Evolutionary conservation across 2,797 vertebrate genomes (phyloP).

Genomic region (Thripadectes ignobilis): DNA sequence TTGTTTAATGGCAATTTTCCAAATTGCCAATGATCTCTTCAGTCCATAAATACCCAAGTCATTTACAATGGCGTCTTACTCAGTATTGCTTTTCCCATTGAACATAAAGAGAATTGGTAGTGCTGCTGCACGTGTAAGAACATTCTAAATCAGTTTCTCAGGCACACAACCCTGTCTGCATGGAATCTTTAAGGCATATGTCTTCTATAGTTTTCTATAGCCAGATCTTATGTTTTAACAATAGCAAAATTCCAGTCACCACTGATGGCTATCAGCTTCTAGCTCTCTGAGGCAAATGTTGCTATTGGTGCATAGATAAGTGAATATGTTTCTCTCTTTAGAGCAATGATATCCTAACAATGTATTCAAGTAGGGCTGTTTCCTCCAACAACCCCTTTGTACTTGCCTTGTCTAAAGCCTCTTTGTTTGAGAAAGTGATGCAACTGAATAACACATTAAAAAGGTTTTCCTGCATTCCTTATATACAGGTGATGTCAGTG

Average conservation of each 20-base stretch:
- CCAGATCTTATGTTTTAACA: background rate
- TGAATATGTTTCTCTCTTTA: background rate
- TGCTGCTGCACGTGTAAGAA: background rate
- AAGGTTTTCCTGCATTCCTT: background rate
- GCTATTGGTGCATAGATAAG: background rate
- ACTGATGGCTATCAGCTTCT: background rate
- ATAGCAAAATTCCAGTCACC: background rate
- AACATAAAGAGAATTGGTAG: background rate
- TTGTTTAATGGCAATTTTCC: background rate
- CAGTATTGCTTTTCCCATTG: background rate
- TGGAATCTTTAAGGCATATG: background rate
- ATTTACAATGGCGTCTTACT: background rate
- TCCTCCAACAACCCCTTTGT: background rate
- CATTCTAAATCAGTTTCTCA: background rate
- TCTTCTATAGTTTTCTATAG: background rate
- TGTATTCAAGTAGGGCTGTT: background rate
- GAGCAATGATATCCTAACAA: background rate
- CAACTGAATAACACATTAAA: background rate
- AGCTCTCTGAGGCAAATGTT: background rate
- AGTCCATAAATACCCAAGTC: background rate
- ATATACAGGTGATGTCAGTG: background rate
- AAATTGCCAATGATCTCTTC: background rate
- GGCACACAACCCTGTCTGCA: background rate
- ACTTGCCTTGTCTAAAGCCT: background rate
- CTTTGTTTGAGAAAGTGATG: background rate